A percentile compares a stretch with the other conserved stretches of the same genome.
These are phyloP conservation scores for Scopus umbretta DNA, from an alignment of 2,113 vertebrate species.

Conservation along the genomic window DNA sequence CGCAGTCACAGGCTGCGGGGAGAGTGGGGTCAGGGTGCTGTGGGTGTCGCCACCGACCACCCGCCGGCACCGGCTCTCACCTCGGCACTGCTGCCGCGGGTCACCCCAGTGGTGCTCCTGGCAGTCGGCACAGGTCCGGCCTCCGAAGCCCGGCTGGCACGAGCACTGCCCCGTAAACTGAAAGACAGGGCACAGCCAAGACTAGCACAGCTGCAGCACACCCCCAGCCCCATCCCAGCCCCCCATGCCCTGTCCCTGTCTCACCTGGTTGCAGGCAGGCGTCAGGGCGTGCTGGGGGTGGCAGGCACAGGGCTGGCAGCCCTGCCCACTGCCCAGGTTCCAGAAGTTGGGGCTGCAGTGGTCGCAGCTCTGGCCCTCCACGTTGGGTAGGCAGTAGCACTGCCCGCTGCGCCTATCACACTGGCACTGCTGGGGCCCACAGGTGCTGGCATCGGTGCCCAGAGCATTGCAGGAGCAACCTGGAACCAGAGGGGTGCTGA, in stretches of 20 bases:
- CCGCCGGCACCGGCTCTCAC: slow-evolving; percentile 28
- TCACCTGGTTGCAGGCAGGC: slow-evolving; percentile 89
- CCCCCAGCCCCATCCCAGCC: no score
- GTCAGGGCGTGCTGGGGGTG: slow-evolving; percentile 82
- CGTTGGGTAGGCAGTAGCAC: slow-evolving; percentile 87
- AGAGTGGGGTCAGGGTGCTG: not conserved
- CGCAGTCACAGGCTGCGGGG: slow-evolving; percentile 88
- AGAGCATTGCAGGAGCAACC: slow-evolving; percentile 89
- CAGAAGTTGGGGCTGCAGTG: slow-evolving; percentile 89
- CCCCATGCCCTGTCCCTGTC: fast-evolving
- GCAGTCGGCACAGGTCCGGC: slow-evolving; percentile 86
- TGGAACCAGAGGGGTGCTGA: slow-evolving; percentile 1
- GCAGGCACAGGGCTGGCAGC: slow-evolving; percentile 87
- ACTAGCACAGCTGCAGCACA: not conserved
- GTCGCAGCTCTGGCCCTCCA: slow-evolving; percentile 88
- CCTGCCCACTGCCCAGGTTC: slow-evolving; percentile 86
- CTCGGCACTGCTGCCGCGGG: slow-evolving; percentile 84
- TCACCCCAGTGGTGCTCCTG: slow-evolving; percentile 95
- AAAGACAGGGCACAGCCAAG: fast-evolving
- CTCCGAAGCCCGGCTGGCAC: slow-evolving; percentile 90
- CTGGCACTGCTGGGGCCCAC: slow-evolving; percentile 80
- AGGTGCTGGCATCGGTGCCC: slow-evolving; percentile 84
- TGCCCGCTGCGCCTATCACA: slow-evolving; percentile 86
- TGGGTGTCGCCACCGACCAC: fast-evolving
- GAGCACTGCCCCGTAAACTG: slow-evolving; percentile 95